Evolutionary conservation across 2,888 invertebrate species (phyloP), one percentile per base, ranked within the genome.

Genomic region (Bimastos eiseni): DNA sequence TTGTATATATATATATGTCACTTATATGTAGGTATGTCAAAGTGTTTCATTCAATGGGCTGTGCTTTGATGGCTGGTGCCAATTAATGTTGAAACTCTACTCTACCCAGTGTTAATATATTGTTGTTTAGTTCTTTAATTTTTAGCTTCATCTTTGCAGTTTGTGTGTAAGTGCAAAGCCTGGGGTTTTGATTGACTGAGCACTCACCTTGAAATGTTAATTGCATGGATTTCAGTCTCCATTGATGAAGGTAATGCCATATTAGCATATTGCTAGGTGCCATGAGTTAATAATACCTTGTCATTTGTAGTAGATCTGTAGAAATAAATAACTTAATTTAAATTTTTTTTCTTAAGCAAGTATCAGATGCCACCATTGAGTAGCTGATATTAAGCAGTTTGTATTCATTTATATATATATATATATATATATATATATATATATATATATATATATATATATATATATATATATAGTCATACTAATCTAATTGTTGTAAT

Each of bases 361-460:
- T 70, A 70, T 70, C n/a, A 5, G n/a, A 70, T n/a, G 30, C 70
- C 70, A n/a, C n/a, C n/a, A 49, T 49, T 49, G 49, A 49, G 49
- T 49, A 70, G 70, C n/a, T n/a, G 70, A 70, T 70, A n/a, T 70
- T 70, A 70, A 70, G 41, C 70, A 70, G 70, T 70, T 70, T 70
- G 11, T 70, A 70, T 70, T 30, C 70, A n/a, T 70, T 70, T 70
- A n/a, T 55, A 24, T 55, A 55, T 70, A 70, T n/a, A 49, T 49
- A 49, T 49, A 41, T 41, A 49, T n/a, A 70, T 70, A 70, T 70
- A n/a, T 70, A n/a, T n/a, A n/a, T 70, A n/a, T n/a, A 70, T n/a
- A n/a, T n/a, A n/a, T n/a, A n/a, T n/a, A n/a, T n/a, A n/a, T n/a
- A n/a, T n/a, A n/a, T n/a, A n/a, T n/a, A 49, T 49, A 41, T n/a